Base-by-base conservation (phyloP, 2,113 vertebrate species). In the Pandion haliaetus region DNA sequence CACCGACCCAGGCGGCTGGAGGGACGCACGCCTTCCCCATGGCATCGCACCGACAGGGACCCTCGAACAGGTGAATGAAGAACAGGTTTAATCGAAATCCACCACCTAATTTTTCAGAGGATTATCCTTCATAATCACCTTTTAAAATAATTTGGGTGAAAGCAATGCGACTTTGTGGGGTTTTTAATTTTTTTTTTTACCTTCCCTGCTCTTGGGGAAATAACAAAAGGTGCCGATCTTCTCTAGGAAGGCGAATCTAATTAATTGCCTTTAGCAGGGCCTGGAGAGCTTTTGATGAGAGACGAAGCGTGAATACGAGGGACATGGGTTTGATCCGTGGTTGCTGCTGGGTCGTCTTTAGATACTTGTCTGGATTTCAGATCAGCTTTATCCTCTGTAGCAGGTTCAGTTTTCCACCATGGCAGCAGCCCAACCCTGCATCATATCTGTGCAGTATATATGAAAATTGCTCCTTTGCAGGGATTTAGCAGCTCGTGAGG, bases 1-100 rank as follows among this genome's bases (percentile, higher is more conserved):
- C 52, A 17, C 36, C 0, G 2, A 19, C 15, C 52, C 0, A 1
- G 38, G 49, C 0, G 3, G 40, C 36, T 25, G 69, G 4, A 3
- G 50, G 34, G 50, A 26, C 2, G 1, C n/a, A 3, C 3, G 0
- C 25, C 50, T 29, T 40, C 26, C 8, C 19, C 25, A 5, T 1
- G 1, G 25, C 50, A 8, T 34, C 6, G 17, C 28, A 6, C 66
- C 21, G 17, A 40, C 9, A 8, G 45, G 50, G n/a, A n/a, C 79
- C 36, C 44, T 61, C 2, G 5, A 32, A n/a, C 62, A 42, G 80
- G 49, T 49, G 61, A 52, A 57, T 0, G 3, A 14, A 31, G 54
- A 50, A 21, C 17, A 32, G 57, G 32, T 74, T 84, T 84, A 45
- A 31, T 61, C 55, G 67, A 55, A 80, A 85, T 34, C 54, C 67